A percentile compares a stretch with the other conserved stretches of the same genome.
Conservation (phyloP, 2,113 vertebrate genomes). For the Trichomycterus rosablanca region DNA sequence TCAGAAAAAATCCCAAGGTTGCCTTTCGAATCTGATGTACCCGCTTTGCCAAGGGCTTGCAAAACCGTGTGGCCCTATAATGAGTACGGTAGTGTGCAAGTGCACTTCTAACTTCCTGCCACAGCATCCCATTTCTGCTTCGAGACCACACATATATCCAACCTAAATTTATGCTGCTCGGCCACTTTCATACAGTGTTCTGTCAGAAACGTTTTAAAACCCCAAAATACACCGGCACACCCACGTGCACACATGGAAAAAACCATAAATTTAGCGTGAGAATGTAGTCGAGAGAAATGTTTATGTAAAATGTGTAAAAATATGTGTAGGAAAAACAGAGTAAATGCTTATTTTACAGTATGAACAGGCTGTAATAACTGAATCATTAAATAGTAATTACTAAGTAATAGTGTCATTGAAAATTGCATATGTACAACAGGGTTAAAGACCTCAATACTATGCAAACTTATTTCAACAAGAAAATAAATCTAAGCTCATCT, state of each 20-base stretch:
- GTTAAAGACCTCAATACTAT: too few relatives aligned
- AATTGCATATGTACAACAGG: too few relatives aligned
- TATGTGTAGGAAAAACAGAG: background rate
- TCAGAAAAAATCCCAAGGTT: too few relatives aligned
- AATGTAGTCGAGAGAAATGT: background rate
- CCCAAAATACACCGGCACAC: background rate
- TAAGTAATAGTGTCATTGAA: too few relatives aligned
- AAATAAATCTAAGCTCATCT: too few relatives aligned
- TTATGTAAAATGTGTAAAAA: constrained; percentile 18
- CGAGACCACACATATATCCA: background rate
- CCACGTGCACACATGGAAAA: background rate
- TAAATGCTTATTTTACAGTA: background rate
- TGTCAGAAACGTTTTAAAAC: background rate
- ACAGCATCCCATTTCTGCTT: background rate
- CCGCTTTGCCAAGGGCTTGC: background rate
- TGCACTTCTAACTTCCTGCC: background rate
- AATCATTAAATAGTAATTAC: too few relatives aligned
- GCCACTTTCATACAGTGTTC: background rate
- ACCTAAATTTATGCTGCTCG: background rate
- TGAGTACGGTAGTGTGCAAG: background rate
- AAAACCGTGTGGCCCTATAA: background rate
- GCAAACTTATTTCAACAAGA: too few relatives aligned
- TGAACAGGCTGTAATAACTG: too few relatives aligned
- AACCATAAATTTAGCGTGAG: background rate
- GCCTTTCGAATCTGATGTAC: too few relatives aligned